Evolutionary conservation across 1,140 invertebrate genomes (phyloP), one percentile per base, ranked within the genome.

Genomic region (Caenorhabditis elegans): DNA sequence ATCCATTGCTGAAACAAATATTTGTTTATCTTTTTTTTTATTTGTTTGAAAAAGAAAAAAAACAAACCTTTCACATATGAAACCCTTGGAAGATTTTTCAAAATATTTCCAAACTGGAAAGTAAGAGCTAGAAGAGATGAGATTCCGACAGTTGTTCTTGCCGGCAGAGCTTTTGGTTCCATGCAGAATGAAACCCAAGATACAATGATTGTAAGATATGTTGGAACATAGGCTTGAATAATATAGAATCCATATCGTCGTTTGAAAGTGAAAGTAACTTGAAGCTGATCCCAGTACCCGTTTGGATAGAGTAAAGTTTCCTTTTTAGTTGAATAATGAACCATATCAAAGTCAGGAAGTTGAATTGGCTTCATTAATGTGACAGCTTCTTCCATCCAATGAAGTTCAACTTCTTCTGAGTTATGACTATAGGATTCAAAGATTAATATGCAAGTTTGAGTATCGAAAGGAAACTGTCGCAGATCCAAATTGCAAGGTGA

Each of bases 181-280:
- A 89, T 89, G 76, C 88, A 90, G 79, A 89, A 89, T 10, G 79
- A 82, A 15, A 89, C 88, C 88, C 88, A 89, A 3, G 78, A 82
- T 24, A 88, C 88, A 49, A 89, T 88, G 46, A 89, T 86, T 8
- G 86, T 87, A 22, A 89, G 70, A 80, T 88, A 88, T 0, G 87
- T 89, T 13, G 88, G 88, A 13, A 89, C 86, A 75, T 90, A 89
- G 0, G 88, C 88, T 76, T 89, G 88, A 28, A 89, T 82, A 48
- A 89, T 89, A 75, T 89, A 89, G 48, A 90, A 89, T 13, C 88
- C 88, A 60, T 89, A 89, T 17, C 88, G 84, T n/a, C 88, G 86
- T 78, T 89, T 89, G 80, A 89, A 89, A 28, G 86, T 89, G 78
- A 89, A 90, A 13, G 76, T 55, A 15, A 86, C 84, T 77, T 84